Evolutionary conservation across 2,113 vertebrate species (phyloP).

Genomic region (Seriola quinqueradiata): DNA sequence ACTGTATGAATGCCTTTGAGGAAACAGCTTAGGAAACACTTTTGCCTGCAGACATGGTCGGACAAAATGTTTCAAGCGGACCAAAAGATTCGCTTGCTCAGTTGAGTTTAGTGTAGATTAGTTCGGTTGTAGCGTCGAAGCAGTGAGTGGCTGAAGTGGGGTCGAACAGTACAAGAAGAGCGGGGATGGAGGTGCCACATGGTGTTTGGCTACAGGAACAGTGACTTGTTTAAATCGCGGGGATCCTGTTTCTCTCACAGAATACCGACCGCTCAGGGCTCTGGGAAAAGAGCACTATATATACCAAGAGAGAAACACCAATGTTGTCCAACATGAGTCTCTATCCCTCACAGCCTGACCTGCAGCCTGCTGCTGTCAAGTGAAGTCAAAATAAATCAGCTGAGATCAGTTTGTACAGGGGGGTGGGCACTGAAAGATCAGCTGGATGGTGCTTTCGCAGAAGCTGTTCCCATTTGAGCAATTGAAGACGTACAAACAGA

Average conservation of each 20-base stretch:
- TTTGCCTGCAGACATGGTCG: background rate
- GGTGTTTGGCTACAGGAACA: conserved; percentile 48
- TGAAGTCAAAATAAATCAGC: conserved; percentile 58
- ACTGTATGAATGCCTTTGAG: background rate
- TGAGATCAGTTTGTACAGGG: conserved; percentile 26
- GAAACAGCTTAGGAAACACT: background rate
- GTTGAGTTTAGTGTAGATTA: background rate
- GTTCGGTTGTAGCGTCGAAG: background rate
- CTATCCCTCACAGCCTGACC: conserved; percentile 35
- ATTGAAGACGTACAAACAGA: conserved; percentile 33
- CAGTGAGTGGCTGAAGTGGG: conserved; percentile 1
- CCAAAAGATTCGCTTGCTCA: background rate
- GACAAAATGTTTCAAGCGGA: background rate
- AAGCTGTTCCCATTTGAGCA: conserved; percentile 36
- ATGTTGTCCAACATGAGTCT: conserved; percentile 60
- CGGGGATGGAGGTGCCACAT: conserved; percentile 42
- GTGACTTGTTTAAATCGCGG: conserved; percentile 56
- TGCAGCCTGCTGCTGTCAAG: conserved; percentile 52
- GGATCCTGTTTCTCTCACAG: conserved; percentile 81
- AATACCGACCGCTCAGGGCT: conserved; percentile 72
- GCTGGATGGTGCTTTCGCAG: conserved; percentile 53
- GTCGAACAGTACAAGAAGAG: conserved; percentile 44
- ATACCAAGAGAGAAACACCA: conserved; percentile 72
- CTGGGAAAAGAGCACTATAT: conserved; percentile 82
- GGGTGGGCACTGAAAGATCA: conserved; percentile 31